Base-by-base conservation (phyloP, 2,888 invertebrate species). In the Neoascia interrupta region DNA sequence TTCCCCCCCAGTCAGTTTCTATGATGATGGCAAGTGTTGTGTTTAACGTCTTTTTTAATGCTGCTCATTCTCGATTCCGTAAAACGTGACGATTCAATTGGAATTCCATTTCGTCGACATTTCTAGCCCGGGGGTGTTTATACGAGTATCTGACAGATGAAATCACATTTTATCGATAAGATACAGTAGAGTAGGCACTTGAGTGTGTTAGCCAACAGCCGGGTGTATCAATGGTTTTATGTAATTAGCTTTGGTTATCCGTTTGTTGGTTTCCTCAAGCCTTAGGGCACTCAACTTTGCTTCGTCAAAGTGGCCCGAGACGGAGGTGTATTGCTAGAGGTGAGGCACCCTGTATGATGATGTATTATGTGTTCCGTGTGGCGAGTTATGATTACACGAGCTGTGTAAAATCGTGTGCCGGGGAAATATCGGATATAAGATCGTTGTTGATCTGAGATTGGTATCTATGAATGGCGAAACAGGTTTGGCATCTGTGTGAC, bases 51-150 rank as follows among this genome's bases (percentile, higher is more conserved):
- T 34, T 47, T 63, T 54, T 63, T 47, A n/a, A 26, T 28, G 51
- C 56, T 53, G 39, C 64, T 64, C 31, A 64, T 73, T 66, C 58
- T 73, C 16, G 39, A 54, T 68, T 49, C 54, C 61, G 47, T 41
- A 61, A 61, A 68, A 69, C 60, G 68, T 74, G 68, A 69, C 61
- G 61, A 54, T 56, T 54, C 54, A 61, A 69, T 69, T 61, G 54
- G 74, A 75, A 69, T 69, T 49, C 45, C 54, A 60, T 61, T 54
- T 56, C 23, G 58, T 60, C 21, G 41, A 18, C 28, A 56, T 16
- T 15, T 13, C 47, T 18, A 36, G 54, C 74, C 18, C 26, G 6
- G n/a, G 34, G 68, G 34, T 19, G 19, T 16, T 47, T 23, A 43
- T n/a, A n/a, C n/a, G 39, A 19, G 16, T 60, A 45, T 45, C 60